Base-by-base conservation (phyloP, 2,113 vertebrate species). In the Jaculus jaculus region DNA sequence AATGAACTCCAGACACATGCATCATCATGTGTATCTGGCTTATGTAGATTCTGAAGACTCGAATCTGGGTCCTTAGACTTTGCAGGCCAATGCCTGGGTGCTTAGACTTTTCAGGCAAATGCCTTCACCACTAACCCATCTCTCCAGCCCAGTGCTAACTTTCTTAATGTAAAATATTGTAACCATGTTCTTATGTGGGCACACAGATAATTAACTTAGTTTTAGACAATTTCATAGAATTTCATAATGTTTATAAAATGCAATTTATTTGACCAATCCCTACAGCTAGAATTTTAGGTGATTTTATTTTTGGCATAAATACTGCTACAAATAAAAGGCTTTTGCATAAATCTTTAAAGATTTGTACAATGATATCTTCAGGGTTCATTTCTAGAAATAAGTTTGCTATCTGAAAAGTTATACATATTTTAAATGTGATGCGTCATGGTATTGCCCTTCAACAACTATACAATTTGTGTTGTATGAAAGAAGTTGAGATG, bases 311-410 rank as follows among this genome's bases (percentile, higher is more conserved):
- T n/a, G 84, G 2, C 71, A 39, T n/a, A 92, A 89, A n/a, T 26
- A 91, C 39, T 73, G 37, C 24, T 87, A 61, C 51, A 80, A 84
- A 78, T 63, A 12, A 93, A 92, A 91, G 21, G 5, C 4, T 93
- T 87, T 75, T 47, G 13, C 28, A 87, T 77, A 91, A 94, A 42
- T 81, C 24, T 32, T 94, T 84, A 32, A 10, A 91, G 18, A 86
- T 54, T 84, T 93, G 34, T 63, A 30, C 15, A 89, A 42, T 39
- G 72, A 87, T 87, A 87, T 92, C 32, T 75, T 80, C 84, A 89
- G 30, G 54, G 88, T 91, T 81, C 39, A 34, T 87, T 93, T 94
- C 89, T 88, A 84, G 58, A 96, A 93, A 79, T 5, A 94, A 68
- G 90, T 74, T 54, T 90, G 24, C 63, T 85, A 18, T 39, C 28